A percentile compares a stretch with the other conserved stretches of the same genome.
phyloP scores from a whole-genome alignment of 2,888 invertebrate species.

The Sphaerophoria taeniata region DNA sequence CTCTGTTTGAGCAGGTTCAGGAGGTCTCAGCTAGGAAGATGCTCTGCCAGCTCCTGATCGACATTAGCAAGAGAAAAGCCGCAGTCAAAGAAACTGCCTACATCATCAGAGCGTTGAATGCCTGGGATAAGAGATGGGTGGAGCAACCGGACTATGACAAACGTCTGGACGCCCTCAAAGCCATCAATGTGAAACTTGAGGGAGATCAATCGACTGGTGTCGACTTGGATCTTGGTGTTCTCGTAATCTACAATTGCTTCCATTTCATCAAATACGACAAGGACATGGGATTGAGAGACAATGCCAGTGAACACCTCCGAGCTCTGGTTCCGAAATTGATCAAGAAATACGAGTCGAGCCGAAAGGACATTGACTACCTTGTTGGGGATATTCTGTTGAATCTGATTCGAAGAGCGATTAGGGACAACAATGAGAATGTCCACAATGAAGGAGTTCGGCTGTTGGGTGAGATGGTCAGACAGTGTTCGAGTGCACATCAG shows the following conservation, averaged over 20 bases:
- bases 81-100: constrained; percentile 83
- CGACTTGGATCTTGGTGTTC: constrained; percentile 87
- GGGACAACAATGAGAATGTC: constrained; percentile 87
- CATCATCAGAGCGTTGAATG: constrained; percentile 89
- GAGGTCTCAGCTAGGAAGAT: constrained; percentile 88
- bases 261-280: constrained; percentile 90
- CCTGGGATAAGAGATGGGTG: constrained; percentile 94
- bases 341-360: constrained; percentile 84
- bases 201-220: constrained; percentile 82
- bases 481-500: constrained; percentile 88
- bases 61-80: constrained; percentile 84
- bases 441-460: constrained; percentile 91
- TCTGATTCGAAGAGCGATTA: constrained; percentile 87
- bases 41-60: constrained; percentile 86
- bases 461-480: constrained; percentile 89
- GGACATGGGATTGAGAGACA: constrained; percentile 92
- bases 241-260: constrained; percentile 92
- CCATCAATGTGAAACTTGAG: constrained; percentile 85
- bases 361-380: constrained; percentile 86
- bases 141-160: constrained; percentile 96
- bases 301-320: constrained; percentile 89
- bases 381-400: constrained; percentile 89
- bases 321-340: constrained; percentile 87
- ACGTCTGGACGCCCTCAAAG: constrained; percentile 90
- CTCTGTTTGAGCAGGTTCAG: constrained; percentile 88